These are phyloP conservation scores for Meteorus sp. DNA, from an alignment of 1,140 invertebrate genomes.

Conservation along the genomic window DNA sequence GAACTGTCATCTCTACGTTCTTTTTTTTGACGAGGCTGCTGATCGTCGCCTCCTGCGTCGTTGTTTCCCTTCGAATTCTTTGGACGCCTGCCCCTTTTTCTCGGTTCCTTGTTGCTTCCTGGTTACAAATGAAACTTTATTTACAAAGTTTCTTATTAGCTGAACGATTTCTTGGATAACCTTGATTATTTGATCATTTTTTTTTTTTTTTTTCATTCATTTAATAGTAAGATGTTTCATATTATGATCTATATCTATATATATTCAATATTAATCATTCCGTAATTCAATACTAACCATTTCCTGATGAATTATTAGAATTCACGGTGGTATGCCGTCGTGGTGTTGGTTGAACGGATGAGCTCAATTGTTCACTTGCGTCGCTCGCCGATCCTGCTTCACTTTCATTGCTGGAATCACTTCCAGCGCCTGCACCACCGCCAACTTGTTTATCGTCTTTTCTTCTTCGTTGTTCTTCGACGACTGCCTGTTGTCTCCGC, in stretches of 20 bases:
- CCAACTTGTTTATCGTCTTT: constrained; percentile 54
- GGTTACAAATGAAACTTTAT: constrained; percentile 20
- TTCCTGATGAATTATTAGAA: constrained; percentile 55
- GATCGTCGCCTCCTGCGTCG: constrained; percentile 59
- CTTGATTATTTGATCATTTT: background rate
- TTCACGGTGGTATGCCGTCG: constrained; percentile 45
- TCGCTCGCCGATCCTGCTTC: constrained; percentile 54
- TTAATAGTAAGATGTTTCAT: background rate
- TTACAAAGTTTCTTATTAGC: constrained; percentile 12
- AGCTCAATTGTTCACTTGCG: constrained; percentile 50
- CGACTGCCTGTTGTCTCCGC: constrained; percentile 51
- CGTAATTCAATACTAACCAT: constrained; percentile 46
- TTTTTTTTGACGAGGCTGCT: constrained; percentile 64
- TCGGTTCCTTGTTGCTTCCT: constrained; percentile 62
- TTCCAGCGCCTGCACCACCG: constrained; percentile 41
- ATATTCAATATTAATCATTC: constrained; percentile 9
- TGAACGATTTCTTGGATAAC: background rate
- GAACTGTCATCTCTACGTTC: constrained; percentile 62
- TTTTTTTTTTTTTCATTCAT: background rate
- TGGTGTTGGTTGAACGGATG: constrained; percentile 43
- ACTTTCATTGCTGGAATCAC: constrained; percentile 57
- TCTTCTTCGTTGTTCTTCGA: constrained; percentile 50
- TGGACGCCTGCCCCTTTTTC: constrained; percentile 66
- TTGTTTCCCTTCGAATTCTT: constrained; percentile 64
- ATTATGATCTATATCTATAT: too few species aligned